Evolutionary conservation across 2,113 vertebrate species (phyloP).

Genomic region (Calyptommatus sinebrachiatus): DNA sequence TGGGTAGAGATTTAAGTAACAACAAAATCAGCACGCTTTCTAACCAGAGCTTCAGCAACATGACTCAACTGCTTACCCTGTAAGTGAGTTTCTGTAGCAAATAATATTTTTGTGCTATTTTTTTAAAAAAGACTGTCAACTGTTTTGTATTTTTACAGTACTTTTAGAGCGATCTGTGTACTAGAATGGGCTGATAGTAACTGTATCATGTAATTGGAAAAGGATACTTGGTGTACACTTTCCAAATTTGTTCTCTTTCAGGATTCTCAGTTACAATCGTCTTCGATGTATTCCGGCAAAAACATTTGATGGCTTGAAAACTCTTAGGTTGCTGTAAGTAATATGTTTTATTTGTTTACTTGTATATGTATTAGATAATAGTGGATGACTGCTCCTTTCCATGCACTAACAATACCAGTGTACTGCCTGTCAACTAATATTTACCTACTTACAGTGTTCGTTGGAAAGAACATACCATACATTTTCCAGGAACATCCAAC

Average conservation of each 20-base stretch:
- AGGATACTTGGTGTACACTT: not conserved
- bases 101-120: slow-evolving; percentile 12
- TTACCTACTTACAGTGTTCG: not conserved
- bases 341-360: not conserved
- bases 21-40: slow-evolving; percentile 99
- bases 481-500: not conserved
- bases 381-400: not conserved
- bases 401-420: not conserved
- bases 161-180: slow-evolving; percentile 17
- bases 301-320: slow-evolving; percentile 90
- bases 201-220: not conserved
- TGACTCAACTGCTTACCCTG: slow-evolving; percentile 97
- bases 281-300: slow-evolving; percentile 87
- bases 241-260: slow-evolving; percentile 60
- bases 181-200: slow-evolving; percentile 21
- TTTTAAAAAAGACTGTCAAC: not conserved
- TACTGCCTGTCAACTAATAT: not conserved
- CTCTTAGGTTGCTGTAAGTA: slow-evolving; percentile 91
- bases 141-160: too few relatives aligned
- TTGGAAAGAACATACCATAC: too few relatives aligned
- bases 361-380: not conserved
- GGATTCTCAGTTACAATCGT: slow-evolving; percentile 95
- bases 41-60: slow-evolving; percentile 99
- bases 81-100: slow-evolving; percentile 77
- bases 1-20: slow-evolving; percentile 98